Conservation (phyloP, 2,888 invertebrate species). For the Pandemis corylana region DNA sequence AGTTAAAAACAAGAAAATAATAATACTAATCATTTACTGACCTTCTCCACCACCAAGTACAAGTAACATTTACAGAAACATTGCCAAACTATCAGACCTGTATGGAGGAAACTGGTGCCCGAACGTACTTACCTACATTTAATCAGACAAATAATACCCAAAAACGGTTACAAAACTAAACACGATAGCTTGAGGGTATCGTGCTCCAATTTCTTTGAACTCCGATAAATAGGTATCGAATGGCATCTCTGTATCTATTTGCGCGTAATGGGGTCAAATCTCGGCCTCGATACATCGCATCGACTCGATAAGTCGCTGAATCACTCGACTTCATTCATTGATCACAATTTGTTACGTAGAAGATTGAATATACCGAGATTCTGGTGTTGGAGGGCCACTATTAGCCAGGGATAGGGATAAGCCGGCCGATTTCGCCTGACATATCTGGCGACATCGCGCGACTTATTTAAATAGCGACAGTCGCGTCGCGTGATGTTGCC, state of each 20-base stretch:
- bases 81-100: no score
- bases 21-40: no score
- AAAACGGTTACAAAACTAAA: background rate
- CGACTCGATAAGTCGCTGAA: slow-evolving; percentile 8
- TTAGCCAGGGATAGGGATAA: no score
- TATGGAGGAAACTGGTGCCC: no score
- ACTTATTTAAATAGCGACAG: no score
- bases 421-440: no score
- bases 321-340: slow-evolving; percentile 4
- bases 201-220: slow-evolving; percentile 9
- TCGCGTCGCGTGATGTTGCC: no score
- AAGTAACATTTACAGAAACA: no score
- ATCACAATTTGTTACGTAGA: background rate
- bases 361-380: background rate
- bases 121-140: no score
- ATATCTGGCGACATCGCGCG: no score
- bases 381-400: background rate
- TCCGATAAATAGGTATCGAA: slow-evolving; percentile 12
- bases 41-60: no score
- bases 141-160: background rate
- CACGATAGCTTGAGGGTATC: background rate
- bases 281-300: slow-evolving; percentile 48
- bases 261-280: slow-evolving; percentile 49
- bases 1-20: no score
- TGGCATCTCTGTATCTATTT: slow-evolving; percentile 49